These are phyloP conservation scores for Apodemus speciosus DNA, from an alignment of 2,113 vertebrate genomes.

Conservation along the genomic window DNA sequence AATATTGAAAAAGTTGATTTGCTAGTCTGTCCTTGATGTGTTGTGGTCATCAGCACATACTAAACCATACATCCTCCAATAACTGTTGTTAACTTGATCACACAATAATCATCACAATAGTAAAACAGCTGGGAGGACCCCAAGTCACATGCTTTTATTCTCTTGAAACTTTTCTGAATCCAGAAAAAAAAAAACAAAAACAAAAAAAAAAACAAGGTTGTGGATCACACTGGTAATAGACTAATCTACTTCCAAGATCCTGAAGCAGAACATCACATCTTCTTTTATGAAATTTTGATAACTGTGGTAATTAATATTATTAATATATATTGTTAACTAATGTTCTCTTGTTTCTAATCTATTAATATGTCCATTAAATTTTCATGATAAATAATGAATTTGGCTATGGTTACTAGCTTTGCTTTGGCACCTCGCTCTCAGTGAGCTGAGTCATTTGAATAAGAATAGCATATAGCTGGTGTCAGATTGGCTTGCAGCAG, in stretches of 20 bases:
- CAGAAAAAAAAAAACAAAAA: neutral
- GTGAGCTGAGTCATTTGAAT: fast-evolving
- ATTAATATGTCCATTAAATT: slow-evolving; percentile 22
- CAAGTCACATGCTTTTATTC: neutral
- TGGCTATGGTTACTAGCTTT: neutral
- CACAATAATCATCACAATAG: slow-evolving; percentile 8
- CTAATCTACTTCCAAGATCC: slow-evolving; percentile 10
- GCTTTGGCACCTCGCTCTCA: neutral
- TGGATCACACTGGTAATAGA: neutral
- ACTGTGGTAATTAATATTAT: slow-evolving; percentile 25
- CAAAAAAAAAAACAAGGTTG: neutral
- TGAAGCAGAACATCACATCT: neutral
- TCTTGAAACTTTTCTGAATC: slow-evolving; percentile 19
- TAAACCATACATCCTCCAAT: neutral
- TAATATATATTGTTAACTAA: neutral
- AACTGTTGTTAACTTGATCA: neutral
- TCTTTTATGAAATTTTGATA: slow-evolving; percentile 36
- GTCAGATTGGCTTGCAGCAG: neutral
- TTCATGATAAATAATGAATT: slow-evolving; percentile 55
- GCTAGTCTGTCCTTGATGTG: neutral
- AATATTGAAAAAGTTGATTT: neutral
- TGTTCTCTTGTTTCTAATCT: slow-evolving; percentile 33
- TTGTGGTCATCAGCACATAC: neutral
- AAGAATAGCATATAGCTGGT: neutral
- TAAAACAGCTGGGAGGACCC: neutral